Evolutionary conservation across 2,888 invertebrate genomes (phyloP).

Genomic region (Acronicta aceris): DNA sequence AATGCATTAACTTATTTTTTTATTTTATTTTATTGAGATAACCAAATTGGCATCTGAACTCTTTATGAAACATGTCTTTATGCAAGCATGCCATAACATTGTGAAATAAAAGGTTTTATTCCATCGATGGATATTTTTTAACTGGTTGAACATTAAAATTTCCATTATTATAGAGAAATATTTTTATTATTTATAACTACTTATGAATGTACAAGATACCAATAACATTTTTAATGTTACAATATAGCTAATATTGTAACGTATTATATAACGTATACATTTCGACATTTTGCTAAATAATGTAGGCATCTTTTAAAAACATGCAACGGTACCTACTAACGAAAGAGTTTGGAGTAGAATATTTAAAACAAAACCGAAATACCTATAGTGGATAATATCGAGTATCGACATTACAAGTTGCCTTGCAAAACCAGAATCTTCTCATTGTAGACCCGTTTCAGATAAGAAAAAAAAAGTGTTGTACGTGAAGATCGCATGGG

Average conservation of each 20-base stretch:
- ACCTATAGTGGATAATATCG: slow-evolving; percentile 75
- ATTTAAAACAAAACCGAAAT: slow-evolving; percentile 63
- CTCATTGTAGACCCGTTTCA: slow-evolving; percentile 86
- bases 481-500: slow-evolving; percentile 84
- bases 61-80: too few species aligned
- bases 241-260: slow-evolving; percentile 16
- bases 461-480: slow-evolving; percentile 72
- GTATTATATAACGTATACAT: slow-evolving; percentile 9
- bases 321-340: slow-evolving; percentile 1
- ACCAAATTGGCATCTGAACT: too few species aligned
- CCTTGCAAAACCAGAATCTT: slow-evolving; percentile 87
- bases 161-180: background rate
- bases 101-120: background rate
- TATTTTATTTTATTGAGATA: too few species aligned
- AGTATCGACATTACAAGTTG: slow-evolving; percentile 81
- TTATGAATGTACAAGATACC: slow-evolving; percentile 11
- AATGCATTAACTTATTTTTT: too few species aligned
- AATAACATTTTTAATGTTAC: slow-evolving; percentile 9
- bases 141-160: background rate
- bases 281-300: slow-evolving; percentile 28
- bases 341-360: slow-evolving; percentile 54
- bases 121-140: background rate
- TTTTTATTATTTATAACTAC: background rate
- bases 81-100: too few species aligned
- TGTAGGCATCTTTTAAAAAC: slow-evolving; percentile 11